Evolutionary conservation across 2,113 vertebrate species (phyloP), one percentile per base, ranked within the genome.

Genomic region (Balaenoptera acutorostrata): DNA sequence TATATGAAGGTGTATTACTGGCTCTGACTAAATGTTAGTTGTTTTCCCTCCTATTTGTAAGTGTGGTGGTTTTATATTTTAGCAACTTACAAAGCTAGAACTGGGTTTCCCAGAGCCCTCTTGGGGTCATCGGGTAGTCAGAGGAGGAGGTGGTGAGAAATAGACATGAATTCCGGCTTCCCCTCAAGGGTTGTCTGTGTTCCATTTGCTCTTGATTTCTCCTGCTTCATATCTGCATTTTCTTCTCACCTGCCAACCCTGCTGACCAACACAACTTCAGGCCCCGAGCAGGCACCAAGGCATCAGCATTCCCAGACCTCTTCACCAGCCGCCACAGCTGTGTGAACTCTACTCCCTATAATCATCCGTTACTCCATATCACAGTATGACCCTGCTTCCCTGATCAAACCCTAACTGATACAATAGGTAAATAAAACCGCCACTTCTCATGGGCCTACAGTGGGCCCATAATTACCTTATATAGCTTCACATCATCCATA

Each of bases 201-300:
- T 93, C 18, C 13, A 2, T 31, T 69, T 69, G 36, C 68, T 83
- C 55, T 87, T 49, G 20, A 69, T 66, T 87, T 33, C 15, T 57
- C 10, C 36, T 29, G 33, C 15, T n/a, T 33, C n/a, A 55, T 21
- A 23, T 23, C 36, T 49, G 33, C 6, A 13, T 25, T 84, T 75
- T 94, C 52, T 77, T 39, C 59, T 71, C 10, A 61, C 17, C 61
- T 71, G 25, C 6, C 64, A 64, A 31, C 44, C 3, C 82, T 71
- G 13, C 12, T 20, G 21, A 39, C 18, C 27, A 1, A 27, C 11
- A 64, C 46, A 74, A 31, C 49, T 44, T 69, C 10, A 23, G 66
- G 29, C 18, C 59, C 31, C 11, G 1, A 5, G 57, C 17, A 8
- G 27, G 41, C 41, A 12, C 4, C 0, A 0, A n/a, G 39, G 36